Conservation (phyloP, 1,140 invertebrate genomes). For the Ips nitidus region DNA sequence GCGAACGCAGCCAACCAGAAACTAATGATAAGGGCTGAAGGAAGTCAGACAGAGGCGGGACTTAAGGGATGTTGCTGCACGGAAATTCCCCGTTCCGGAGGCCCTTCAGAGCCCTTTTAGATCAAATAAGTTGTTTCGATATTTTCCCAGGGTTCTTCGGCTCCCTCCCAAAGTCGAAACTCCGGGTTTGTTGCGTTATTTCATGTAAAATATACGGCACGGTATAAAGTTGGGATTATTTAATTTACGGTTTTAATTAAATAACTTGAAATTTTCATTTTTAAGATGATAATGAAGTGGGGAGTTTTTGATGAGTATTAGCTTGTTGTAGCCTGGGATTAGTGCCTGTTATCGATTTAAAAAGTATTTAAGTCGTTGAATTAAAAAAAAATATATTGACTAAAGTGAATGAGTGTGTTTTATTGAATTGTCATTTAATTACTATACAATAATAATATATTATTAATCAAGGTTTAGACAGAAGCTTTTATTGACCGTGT, state of each 20-base stretch:
- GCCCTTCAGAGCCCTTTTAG: constrained; percentile 16
- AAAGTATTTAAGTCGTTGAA: no score
- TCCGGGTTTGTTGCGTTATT: constrained; percentile 4
- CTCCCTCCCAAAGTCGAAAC: neutral
- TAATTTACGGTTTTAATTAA: constrained; percentile 16
- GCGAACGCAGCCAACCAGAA: constrained; percentile 50
- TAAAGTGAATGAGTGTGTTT: no score
- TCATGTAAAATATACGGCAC: constrained; percentile 9
- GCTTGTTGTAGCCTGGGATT: no score
- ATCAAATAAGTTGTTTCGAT: constrained; percentile 30
- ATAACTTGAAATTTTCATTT: constrained; percentile 14
- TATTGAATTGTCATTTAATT: no score
- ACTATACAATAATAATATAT: no score
- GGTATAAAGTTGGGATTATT: constrained; percentile 16
- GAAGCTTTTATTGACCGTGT: no score
- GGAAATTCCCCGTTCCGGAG: constrained; percentile 24
- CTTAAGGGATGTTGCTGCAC: constrained; percentile 23
- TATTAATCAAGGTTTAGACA: no score
- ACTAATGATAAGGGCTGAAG: constrained; percentile 50
- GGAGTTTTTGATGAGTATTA: neutral
- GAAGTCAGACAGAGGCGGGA: constrained; percentile 43
- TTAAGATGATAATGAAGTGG: neutral
- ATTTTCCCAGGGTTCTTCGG: constrained; percentile 12
- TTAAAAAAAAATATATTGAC: no score
- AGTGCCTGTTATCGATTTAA: no score